Conservation (phyloP, 2,113 vertebrate species). For the Corythaeola cristata region DNA sequence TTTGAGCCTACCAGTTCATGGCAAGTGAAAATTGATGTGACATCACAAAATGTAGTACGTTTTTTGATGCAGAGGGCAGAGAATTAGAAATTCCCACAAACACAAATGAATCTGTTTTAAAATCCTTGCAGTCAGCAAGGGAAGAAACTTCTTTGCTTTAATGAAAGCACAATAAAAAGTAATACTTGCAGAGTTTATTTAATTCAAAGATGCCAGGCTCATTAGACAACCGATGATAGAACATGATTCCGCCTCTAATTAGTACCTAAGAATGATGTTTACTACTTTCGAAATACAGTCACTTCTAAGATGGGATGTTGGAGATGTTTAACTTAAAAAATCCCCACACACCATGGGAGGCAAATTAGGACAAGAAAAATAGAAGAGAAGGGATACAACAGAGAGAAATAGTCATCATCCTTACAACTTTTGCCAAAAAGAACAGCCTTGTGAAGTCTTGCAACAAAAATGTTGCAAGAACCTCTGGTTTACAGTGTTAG, state of each 20-base stretch:
- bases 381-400: background rate
- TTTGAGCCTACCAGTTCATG: background rate
- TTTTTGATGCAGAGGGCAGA: background rate
- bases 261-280: background rate
- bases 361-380: background rate
- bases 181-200: slow-evolving; percentile 43
- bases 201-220: slow-evolving; percentile 12
- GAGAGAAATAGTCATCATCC: background rate
- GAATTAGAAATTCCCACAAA: background rate
- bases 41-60: background rate
- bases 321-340: background rate
- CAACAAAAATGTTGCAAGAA: background rate
- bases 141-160: slow-evolving; percentile 25
- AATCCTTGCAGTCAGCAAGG: background rate
- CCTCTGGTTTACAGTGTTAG: background rate
- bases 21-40: background rate
- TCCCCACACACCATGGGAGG: background rate
- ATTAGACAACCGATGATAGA: background rate
- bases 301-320: background rate
- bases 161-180: slow-evolving; percentile 42
- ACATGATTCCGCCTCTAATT: background rate
- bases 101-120: background rate
- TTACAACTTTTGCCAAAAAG: background rate
- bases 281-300: background rate
- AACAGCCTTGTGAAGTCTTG: background rate